Evolutionary conservation across 92 coral and sea anemone genomes (phyloP).

Genomic region (Palythoa caribaeorum): DNA sequence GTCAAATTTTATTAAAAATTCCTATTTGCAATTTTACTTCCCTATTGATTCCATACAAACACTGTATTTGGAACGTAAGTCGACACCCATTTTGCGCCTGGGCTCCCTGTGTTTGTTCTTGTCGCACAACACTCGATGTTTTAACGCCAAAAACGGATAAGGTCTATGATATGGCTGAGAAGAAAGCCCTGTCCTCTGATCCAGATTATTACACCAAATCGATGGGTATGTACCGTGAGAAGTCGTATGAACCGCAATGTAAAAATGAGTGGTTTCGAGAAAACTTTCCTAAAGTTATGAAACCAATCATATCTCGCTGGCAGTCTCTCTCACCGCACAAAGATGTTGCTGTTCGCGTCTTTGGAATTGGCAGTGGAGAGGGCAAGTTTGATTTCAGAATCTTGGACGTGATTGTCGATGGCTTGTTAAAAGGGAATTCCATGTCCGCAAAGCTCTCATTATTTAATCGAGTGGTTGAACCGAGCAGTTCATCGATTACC

Average conservation of each 20-base stretch:
- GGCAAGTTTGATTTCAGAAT: slow-evolving; percentile 25
- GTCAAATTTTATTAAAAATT: neutral
- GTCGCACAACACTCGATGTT: too few species aligned
- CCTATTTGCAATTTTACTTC: too few species aligned
- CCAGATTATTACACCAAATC: slow-evolving; percentile 2
- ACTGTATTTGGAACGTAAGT: too few species aligned
- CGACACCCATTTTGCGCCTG: too few species aligned
- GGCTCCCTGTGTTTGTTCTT: too few species aligned
- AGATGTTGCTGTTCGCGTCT: neutral
- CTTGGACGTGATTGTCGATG: slow-evolving; percentile 4
- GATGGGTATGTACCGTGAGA: neutral
- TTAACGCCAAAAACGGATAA: too few species aligned
- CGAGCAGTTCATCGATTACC: slow-evolving; percentile 2
- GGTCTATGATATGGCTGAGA: neutral
- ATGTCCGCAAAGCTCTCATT: slow-evolving; percentile 1
- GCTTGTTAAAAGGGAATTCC: neutral
- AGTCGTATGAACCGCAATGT: neutral
- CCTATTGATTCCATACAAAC: too few species aligned
- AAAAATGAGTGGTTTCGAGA: slow-evolving; percentile 11
- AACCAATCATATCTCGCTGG: slow-evolving; percentile 6
- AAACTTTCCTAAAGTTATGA: slow-evolving; percentile 2
- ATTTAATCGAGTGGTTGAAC: slow-evolving; percentile 18
- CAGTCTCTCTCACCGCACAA: neutral
- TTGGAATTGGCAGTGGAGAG: slow-evolving; percentile 26
- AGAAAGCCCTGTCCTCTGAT: neutral